These are phyloP conservation scores for Natator depressus DNA, from an alignment of 2,113 vertebrate species.

Conservation along the genomic window DNA sequence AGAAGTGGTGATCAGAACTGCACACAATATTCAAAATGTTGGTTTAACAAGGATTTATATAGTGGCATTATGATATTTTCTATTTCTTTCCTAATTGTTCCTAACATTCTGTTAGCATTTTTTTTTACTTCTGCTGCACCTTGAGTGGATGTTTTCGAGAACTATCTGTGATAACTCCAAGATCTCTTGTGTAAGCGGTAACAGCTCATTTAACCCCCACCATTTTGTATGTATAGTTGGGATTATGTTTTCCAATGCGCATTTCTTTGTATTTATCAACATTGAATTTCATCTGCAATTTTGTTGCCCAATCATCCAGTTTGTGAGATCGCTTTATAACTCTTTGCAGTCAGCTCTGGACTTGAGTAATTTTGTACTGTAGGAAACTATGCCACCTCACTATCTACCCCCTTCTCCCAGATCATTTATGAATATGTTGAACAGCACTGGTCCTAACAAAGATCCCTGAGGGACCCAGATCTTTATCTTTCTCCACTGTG, in stretches of 20 bases:
- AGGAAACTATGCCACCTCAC: not conserved
- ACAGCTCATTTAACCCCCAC: not conserved
- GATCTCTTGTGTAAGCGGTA: not conserved
- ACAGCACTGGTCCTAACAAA: not conserved
- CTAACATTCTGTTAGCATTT: too few species aligned
- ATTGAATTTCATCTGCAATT: too few species aligned
- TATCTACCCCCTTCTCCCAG: not conserved
- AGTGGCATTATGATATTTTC: too few species aligned
- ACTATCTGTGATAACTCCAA: not conserved
- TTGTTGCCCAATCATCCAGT: too few species aligned
- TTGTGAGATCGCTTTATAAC: too few species aligned
- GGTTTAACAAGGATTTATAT: too few species aligned
- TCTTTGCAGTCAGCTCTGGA: not conserved
- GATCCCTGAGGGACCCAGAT: not conserved
- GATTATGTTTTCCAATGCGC: not conserved
- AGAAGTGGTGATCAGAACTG: too few species aligned
- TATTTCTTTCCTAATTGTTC: too few species aligned
- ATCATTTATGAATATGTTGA: not conserved
- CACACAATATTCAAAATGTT: too few species aligned
- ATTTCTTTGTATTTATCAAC: not conserved
- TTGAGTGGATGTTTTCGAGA: not conserved
- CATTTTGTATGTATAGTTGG: not conserved
- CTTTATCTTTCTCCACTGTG: not conserved
- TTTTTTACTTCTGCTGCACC: not conserved
- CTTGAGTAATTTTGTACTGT: not conserved